Evolutionary conservation across 2,888 invertebrate genomes (phyloP), one percentile per base, ranked within the genome.

Genomic region (Antitype chi): DNA sequence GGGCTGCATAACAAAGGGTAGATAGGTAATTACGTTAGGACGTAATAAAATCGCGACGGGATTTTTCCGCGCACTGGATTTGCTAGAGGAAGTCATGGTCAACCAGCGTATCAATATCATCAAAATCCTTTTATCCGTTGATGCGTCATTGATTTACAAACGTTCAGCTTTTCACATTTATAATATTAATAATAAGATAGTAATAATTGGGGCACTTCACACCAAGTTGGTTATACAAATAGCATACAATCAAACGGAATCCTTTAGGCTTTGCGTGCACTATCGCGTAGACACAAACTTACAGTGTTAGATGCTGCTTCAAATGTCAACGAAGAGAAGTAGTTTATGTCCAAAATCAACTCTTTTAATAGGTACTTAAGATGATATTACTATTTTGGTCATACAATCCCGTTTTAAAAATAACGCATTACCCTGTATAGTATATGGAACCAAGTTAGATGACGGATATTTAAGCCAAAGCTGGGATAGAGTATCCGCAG

Each of bases 201-300:
- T 43, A n/a, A 9, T 32, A 64, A 38, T 49, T 49, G 47, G 15
- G 64, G 13, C 13, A 20, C 3, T 66, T 60, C 28, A 62, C 43
- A 74, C 1, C 9, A 28, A n/a, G 43, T 75, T 17, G 23, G 23
- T 38, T 3, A 59, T n/a, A 20, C 25, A 43, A n/a, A 59, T 15
- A 59, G 6, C 8, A n/a, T 13, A 15, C 8, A 15, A 23, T 68
- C 53, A 59, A 77, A 72, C 82, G 64, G 69, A 78, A 82, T 62
- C 69, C 71, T 60, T 52, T 15, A 28, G 49, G 28, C 13, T 60
- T 47, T n/a, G 20, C 62, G 43, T 38, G 32, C 62, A 76, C 81
- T 59, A 74, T 57, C 25, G 68, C 15, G 49, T 6, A 15, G 23
- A 28, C 8, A 49, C 13, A 57, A 43, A 59, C 0, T 25, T 57